Evolutionary conservation across 2,797 vertebrate species (phyloP).

Genomic region (Schizopygopsis pylzovi): DNA sequence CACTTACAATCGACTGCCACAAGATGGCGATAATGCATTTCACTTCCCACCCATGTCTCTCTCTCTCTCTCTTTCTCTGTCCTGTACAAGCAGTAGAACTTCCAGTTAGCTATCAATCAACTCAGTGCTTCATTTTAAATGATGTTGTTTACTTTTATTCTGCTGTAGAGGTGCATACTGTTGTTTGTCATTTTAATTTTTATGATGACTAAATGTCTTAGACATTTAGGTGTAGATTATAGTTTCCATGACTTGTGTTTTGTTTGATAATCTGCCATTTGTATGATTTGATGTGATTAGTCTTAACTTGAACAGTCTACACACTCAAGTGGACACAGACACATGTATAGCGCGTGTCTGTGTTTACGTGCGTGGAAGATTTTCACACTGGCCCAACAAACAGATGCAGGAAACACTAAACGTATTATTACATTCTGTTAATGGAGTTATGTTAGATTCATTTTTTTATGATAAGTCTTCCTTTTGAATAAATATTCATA

Average conservation of each 20-base stretch:
- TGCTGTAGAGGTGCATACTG: slow-evolving; percentile 74
- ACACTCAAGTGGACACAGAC: slow-evolving; percentile 59
- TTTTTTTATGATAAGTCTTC: slow-evolving; percentile 79
- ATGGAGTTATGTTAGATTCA: slow-evolving; percentile 63
- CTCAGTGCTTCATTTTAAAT: slow-evolving; percentile 66
- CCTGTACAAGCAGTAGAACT: slow-evolving; percentile 66
- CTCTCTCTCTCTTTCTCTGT: slow-evolving; percentile 44
- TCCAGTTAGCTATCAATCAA: slow-evolving; percentile 65
- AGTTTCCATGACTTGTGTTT: slow-evolving; percentile 69
- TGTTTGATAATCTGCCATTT: slow-evolving; percentile 59
- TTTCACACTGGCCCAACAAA: slow-evolving; percentile 69
- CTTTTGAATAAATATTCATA: slow-evolving; percentile 81
- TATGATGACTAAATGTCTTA: slow-evolving; percentile 69
- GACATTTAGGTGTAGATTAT: slow-evolving; percentile 71
- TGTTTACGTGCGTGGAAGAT: slow-evolving; percentile 56
- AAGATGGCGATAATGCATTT: slow-evolving; percentile 1
- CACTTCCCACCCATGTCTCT: slow-evolving; percentile 14
- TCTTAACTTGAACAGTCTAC: slow-evolving; percentile 75
- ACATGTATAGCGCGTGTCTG: slow-evolving; percentile 57
- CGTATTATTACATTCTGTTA: slow-evolving; percentile 64
- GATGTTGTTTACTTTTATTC: slow-evolving; percentile 61
- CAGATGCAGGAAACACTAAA: slow-evolving; percentile 68
- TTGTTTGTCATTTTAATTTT: slow-evolving; percentile 66
- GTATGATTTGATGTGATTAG: slow-evolving; percentile 77
- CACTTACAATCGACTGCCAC: slow-evolving; percentile 21